Evolutionary conservation across 1,140 invertebrate genomes (phyloP).

Genomic region (Ooceraea biroi): DNA sequence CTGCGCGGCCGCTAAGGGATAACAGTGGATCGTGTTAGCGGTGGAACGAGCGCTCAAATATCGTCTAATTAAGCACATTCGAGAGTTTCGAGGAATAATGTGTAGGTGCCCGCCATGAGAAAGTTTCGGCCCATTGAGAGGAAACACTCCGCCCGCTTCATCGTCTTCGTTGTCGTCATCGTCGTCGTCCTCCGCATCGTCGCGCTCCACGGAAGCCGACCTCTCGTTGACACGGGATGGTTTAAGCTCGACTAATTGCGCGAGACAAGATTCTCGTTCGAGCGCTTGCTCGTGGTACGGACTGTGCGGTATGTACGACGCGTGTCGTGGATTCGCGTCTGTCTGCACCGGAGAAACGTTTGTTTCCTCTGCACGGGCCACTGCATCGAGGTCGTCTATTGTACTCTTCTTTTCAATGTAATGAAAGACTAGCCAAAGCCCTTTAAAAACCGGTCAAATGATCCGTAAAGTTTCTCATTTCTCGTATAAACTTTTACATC

Average conservation of each 20-base stretch:
- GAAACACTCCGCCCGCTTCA: conserved; percentile 41
- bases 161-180: conserved; percentile 3
- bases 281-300: conserved; percentile 12
- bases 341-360: conserved; percentile 3
- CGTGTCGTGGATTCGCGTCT: conserved; percentile 6
- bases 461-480: conserved; percentile 9
- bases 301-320: conserved; percentile 9
- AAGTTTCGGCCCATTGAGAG: conserved; percentile 71
- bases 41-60: conserved; percentile 72
- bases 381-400: neutral
- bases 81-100: conserved; percentile 76
- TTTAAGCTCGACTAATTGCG: conserved; percentile 60
- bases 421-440: conserved; percentile 1
- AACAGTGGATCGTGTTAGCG: neutral
- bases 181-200: conserved; percentile 11
- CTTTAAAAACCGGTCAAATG: neutral
- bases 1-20: neutral
- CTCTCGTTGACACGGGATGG: conserved; percentile 14
- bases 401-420: neutral
- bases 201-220: conserved; percentile 2
- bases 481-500: neutral
- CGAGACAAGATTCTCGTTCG: conserved; percentile 56
- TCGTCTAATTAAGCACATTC: conserved; percentile 82
- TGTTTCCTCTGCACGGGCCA: neutral
- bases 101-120: conserved; percentile 66